Percentiles rank a stretch among this genome's conserved stretches.
These are phyloP conservation scores for Carcharodon carcharias DNA, from an alignment of 2,797 vertebrate genomes.

Conservation along the genomic window DNA sequence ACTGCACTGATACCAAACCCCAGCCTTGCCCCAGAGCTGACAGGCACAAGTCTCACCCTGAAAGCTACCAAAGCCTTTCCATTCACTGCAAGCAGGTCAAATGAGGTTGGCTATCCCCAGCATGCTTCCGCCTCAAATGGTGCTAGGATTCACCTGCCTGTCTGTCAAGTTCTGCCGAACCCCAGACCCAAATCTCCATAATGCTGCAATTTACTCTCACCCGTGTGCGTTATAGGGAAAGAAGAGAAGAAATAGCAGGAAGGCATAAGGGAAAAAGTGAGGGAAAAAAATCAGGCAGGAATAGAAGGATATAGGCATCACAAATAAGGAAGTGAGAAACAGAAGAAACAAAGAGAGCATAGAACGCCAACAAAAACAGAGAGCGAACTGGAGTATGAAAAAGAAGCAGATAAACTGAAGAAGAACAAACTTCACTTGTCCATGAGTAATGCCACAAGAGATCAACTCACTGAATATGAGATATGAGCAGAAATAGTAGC, in stretches of 20 bases:
- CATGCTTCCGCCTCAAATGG: too few relatives aligned
- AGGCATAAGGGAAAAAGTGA: neutral
- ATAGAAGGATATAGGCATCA: neutral
- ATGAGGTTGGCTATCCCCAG: too few relatives aligned
- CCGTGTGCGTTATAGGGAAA: neutral
- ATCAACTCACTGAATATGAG: neutral
- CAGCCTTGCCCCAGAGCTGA: too few relatives aligned
- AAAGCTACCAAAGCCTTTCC: too few relatives aligned
- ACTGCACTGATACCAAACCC: too few relatives aligned
- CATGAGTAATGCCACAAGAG: neutral
- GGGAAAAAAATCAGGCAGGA: neutral
- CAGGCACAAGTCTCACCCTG: too few relatives aligned
- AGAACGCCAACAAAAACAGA: neutral
- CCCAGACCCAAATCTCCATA: neutral
- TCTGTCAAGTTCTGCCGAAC: too few relatives aligned
- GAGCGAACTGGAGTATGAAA: too few relatives aligned
- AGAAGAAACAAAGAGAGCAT: neutral
- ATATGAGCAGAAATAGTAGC: too few relatives aligned
- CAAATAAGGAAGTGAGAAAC: neutral
- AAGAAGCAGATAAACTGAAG: too few relatives aligned
- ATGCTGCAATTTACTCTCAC: neutral
- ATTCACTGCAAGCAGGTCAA: too few relatives aligned
- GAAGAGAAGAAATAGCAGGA: neutral
- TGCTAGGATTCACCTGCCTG: too few relatives aligned
- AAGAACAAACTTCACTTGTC: neutral